Conservation (phyloP, 2,797 vertebrate species). For the Selene dorsalis region DNA sequence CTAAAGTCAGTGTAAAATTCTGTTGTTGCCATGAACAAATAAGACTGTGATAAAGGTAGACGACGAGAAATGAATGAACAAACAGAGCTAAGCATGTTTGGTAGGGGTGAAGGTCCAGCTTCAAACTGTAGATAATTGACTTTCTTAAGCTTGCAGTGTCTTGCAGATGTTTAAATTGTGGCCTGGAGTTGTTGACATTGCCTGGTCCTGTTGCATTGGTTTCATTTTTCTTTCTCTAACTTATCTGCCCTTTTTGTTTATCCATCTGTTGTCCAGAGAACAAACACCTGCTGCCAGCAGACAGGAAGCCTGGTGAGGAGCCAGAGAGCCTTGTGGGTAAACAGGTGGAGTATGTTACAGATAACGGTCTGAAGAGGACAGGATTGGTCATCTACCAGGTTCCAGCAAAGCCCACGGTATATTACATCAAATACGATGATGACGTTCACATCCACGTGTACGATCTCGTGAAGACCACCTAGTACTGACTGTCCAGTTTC, state of each 20-base stretch:
- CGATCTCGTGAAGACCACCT: constrained; percentile 89
- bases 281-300: constrained; percentile 87
- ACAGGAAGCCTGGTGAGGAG: constrained; percentile 88
- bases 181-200: neutral
- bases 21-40: neutral
- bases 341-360: constrained; percentile 89
- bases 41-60: neutral
- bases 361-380: constrained; percentile 87
- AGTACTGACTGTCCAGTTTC: constrained; percentile 72
- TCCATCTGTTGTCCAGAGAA: constrained; percentile 78
- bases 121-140: constrained; percentile 13
- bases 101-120: constrained; percentile 5
- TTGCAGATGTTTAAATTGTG: constrained; percentile 8
- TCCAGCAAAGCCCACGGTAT: constrained; percentile 88
- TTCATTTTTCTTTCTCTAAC: constrained; percentile 3
- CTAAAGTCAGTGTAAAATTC: neutral
- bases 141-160: neutral
- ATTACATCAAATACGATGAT: constrained; percentile 90
- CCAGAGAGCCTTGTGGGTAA: constrained; percentile 90
- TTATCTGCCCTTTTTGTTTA: neutral
- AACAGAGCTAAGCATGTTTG: neutral
- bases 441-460: constrained; percentile 90
- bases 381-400: constrained; percentile 90
- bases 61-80: neutral
- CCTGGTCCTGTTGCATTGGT: neutral